These are phyloP conservation scores for Sacculina carcini DNA, from an alignment of 2,888 invertebrate species.

Conservation along the genomic window DNA sequence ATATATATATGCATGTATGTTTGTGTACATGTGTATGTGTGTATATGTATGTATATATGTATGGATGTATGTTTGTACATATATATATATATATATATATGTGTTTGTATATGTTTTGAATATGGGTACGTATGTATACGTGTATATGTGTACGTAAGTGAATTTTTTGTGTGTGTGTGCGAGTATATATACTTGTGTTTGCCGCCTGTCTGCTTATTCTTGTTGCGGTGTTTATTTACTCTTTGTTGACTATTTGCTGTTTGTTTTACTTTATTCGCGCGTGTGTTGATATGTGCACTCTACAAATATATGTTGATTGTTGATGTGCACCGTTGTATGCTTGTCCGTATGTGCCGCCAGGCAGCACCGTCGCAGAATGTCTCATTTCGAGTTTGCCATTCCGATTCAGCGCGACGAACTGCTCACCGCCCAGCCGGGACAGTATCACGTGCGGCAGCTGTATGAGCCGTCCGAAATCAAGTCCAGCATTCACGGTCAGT, in stretches of 20 bases:
- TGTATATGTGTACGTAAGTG: not conserved
- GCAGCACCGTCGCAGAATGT: not conserved
- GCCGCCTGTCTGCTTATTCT: too few relatives aligned
- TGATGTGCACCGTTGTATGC: too few relatives aligned
- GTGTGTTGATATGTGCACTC: not conserved
- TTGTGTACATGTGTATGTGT: too few relatives aligned
- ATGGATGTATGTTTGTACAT: not conserved
- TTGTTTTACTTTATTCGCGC: not conserved
- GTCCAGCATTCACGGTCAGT: not conserved
- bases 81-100: not conserved
- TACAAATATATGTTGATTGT: too few relatives aligned
- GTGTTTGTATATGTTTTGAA: not conserved
- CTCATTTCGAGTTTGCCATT: slow-evolving; percentile 1
- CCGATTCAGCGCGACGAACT: slow-evolving; percentile 5
- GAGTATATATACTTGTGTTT: too few relatives aligned
- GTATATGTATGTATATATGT: too few relatives aligned
- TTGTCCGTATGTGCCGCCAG: too few relatives aligned
- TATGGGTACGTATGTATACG: too few relatives aligned
- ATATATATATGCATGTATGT: too few relatives aligned
- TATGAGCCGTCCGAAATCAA: not conserved
- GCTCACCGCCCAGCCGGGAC: not conserved
- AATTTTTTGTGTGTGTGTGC: not conserved
- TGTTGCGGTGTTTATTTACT: too few relatives aligned
- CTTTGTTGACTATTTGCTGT: not conserved
- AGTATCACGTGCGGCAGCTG: slow-evolving; percentile 3